Percentiles rank a stretch among this genome's conserved stretches.
These are phyloP conservation scores for Sinhomidia bicolor DNA, from an alignment of 2,888 invertebrate species.

Conservation along the genomic window DNA sequence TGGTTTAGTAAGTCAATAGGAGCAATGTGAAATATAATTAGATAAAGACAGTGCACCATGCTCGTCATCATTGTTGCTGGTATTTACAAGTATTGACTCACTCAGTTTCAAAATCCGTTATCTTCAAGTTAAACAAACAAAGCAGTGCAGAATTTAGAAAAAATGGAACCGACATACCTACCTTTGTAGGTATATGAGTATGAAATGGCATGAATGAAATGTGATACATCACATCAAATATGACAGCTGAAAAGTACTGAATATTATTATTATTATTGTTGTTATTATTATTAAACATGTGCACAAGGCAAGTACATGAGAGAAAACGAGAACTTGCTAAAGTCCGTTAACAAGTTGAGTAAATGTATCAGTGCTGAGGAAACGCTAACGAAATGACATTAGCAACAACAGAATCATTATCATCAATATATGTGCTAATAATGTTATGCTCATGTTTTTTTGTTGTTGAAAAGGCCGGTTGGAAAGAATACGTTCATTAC, in stretches of 20 bases:
- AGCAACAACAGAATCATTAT: slow-evolving; percentile 29
- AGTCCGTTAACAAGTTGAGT: slow-evolving; percentile 38
- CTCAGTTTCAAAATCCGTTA: slow-evolving; percentile 51
- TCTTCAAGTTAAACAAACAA: not conserved
- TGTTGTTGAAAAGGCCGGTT: not conserved
- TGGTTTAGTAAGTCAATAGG: not conserved
- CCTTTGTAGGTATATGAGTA: not conserved
- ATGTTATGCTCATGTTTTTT: not conserved
- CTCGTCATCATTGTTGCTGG: slow-evolving; percentile 10
- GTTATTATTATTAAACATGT: not conserved
- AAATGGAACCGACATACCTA: not conserved
- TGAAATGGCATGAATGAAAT: not conserved
- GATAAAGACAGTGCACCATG: not conserved
- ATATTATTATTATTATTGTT: too few relatives aligned
- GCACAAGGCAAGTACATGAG: not conserved
- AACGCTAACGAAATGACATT: not conserved
- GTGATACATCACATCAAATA: not conserved
- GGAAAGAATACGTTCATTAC: not conserved
- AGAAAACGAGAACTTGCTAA: not conserved
- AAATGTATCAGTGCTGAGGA: slow-evolving; percentile 13
- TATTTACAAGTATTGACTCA: not conserved
- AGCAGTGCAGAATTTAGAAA: too few relatives aligned
- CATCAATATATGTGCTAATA: not conserved
- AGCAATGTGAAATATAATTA: not conserved
- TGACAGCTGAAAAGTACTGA: not conserved